Base-by-base conservation (phyloP, 2,797 vertebrate genomes). In the Mus caroli region DNA sequence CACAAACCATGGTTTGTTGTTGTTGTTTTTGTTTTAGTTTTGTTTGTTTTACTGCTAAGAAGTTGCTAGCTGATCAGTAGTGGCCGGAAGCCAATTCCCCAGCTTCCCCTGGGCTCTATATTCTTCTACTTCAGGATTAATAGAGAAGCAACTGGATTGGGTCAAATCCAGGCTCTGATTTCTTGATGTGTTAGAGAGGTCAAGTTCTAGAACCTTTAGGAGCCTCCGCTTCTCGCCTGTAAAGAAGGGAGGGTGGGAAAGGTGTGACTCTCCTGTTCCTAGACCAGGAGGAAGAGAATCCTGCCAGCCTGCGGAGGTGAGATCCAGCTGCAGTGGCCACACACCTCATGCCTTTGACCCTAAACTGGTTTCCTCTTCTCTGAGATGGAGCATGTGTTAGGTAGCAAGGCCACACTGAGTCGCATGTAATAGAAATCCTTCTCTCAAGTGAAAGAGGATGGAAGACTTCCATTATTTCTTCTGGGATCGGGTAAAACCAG, bases 111-210 rank as follows among this genome's bases (percentile, higher is more conserved):
- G 54, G 77, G 46, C 0, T 31, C 17, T 69, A n/a, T 12, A 40
- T 75, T 84, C 46, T 88, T 92, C 64, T 67, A 17, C 4, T n/a
- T 95, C 93, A n/a, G 56, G 13, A 13, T 78, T 89, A 93, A 79
- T 22, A 62, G 34, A 93, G 46, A 92, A 87, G 82, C 46, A 90
- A 91, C 86, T 5, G 22, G 37, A 90, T 4, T 43, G 31, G 54
- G 1, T 3, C 75, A 95, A 88, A 92, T 69, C 54, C 3, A 64
- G 88, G 3, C 13, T 77, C 26, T 40, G 2, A 24, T 90, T 71
- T 11, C 43, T 84, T 60, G 24, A 20, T 50, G 2, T 78, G 37
- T 73, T 5, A 31, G 58, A 11, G 2, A 73, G 20, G 43, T 62
- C 56, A 88, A 31, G 8, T 83, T 92, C 37, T n/a, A 78, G 50